Percentiles rank a stretch among this genome's conserved stretches.
These are phyloP conservation scores for Poeciliopsis presidionis DNA, from an alignment of 2,797 vertebrate genomes.

Conservation along the genomic window DNA sequence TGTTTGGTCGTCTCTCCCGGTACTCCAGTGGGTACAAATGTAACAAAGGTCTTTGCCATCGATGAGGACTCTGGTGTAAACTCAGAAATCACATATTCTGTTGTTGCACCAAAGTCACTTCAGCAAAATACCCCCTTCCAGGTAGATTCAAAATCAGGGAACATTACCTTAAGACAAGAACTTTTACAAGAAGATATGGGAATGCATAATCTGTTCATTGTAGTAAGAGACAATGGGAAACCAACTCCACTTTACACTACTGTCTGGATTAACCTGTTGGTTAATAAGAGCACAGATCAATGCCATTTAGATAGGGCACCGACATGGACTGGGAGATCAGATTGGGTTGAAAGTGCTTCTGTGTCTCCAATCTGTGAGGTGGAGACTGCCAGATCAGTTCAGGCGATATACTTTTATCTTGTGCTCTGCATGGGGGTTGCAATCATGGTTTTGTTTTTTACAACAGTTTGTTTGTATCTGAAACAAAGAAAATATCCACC, in stretches of 20 bases:
- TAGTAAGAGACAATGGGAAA: constrained; percentile 80
- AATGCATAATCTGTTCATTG: constrained; percentile 81
- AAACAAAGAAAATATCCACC: constrained; percentile 54
- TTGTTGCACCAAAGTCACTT: constrained; percentile 48
- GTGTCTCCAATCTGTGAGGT: constrained; percentile 54
- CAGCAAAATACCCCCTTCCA: constrained; percentile 71
- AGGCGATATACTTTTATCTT: constrained; percentile 51
- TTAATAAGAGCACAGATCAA: constrained; percentile 76
- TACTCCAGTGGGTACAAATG: constrained; percentile 68
- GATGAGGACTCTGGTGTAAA: constrained; percentile 83
- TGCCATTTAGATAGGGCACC: constrained; percentile 74
- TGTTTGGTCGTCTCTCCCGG: constrained; percentile 76
- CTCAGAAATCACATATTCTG: constrained; percentile 81
- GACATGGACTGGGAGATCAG: constrained; percentile 54
- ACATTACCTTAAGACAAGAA: constrained; percentile 75
- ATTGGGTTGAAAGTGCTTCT: constrained; percentile 39
- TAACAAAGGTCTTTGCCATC: constrained; percentile 81
- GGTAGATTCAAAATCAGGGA: constrained; percentile 78
- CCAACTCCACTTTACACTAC: constrained; percentile 80
- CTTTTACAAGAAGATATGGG: constrained; percentile 70
- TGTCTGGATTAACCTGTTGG: constrained; percentile 82
- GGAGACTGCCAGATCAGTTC: constrained; percentile 41
- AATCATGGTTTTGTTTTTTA: constrained; percentile 66
- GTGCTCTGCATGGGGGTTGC: constrained; percentile 69
- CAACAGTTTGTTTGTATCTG: constrained; percentile 59